phyloP scores from a whole-genome alignment of 2,113 vertebrate species.

The Callaeas wilsoni region DNA sequence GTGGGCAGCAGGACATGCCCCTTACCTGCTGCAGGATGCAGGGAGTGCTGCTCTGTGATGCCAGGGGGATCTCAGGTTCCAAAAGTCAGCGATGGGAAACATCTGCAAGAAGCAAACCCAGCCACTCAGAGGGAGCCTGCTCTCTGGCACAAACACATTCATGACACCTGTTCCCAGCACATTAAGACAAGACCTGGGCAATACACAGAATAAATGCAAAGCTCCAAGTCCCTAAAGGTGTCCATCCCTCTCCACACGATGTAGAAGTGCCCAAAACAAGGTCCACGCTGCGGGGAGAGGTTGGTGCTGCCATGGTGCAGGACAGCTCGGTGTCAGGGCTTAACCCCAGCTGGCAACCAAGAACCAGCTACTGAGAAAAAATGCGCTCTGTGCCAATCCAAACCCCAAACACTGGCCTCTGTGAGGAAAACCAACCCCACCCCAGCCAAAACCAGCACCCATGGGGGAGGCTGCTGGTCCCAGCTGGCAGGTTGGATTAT shows the following conservation, averaged over 20 bases:
- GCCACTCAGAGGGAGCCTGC: rapidly evolving
- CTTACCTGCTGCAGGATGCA: slow-evolving; percentile 67
- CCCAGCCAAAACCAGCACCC: neutral
- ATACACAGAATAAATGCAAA: rapidly evolving
- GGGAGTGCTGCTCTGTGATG: neutral
- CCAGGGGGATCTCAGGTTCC: slow-evolving; percentile 65
- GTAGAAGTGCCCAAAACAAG: rapidly evolving
- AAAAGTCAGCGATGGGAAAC: slow-evolving; percentile 76
- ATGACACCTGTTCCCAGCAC: rapidly evolving
- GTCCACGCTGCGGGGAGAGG: rapidly evolving
- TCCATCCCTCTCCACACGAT: rapidly evolving
- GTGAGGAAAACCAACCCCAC: rapidly evolving
- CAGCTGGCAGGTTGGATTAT: neutral
- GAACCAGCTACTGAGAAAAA: neutral
- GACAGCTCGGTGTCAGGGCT: neutral
- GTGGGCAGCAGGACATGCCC: neutral
- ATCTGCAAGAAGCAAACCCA: slow-evolving; percentile 61
- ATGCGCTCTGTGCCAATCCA: rapidly evolving
- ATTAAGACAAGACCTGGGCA: rapidly evolving
- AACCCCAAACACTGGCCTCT: too few species aligned
- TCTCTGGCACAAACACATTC: neutral
- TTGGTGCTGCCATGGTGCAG: rapidly evolving
- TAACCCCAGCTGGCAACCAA: rapidly evolving
- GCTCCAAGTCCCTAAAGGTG: rapidly evolving
- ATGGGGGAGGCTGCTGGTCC: neutral